Evolutionary conservation across 1,140 invertebrate species (phyloP), one percentile per base, ranked within the genome.

Genomic region (Harlomillsia oculata): DNA sequence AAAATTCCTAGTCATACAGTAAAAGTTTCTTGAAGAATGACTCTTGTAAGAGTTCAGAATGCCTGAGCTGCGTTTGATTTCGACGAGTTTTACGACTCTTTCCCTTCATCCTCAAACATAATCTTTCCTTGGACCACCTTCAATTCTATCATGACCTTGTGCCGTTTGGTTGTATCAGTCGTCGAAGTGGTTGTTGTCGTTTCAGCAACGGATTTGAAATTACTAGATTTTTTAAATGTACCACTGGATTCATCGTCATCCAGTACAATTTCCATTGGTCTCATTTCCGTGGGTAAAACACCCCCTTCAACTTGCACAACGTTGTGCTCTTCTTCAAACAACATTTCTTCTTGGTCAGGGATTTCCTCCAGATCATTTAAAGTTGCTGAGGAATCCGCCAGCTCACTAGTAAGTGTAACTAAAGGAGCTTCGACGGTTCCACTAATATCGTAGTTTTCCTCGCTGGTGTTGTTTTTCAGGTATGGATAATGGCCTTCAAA

Each of bases 361-460:
- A 62, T 59, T 34, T 65, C 63, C n/a, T 65, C 64, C 5, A 65
- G 23, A 30, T 65, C 64, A 45, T 65, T 65, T 3, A 65, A 37
- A 0, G 64, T 65, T 2, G 64, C 64, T 3, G 53, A 57, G 40
- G 40, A 50, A 37, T 65, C 64, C 2, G 53, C 57, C 11, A 65
- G 43, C 29, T 65, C 64, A 26, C 43, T 51, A 2, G 64, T 65
- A 5, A 65, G 44, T 13, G 63, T 65, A 8, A 65, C 63, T 2
- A 65, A 28, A 1, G 63, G 63, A 21, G 63, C 63, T 28, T 53
- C 48, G 0, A 58, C 25, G 11, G 56, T 51, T 3, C 49, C 48
- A n/a, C 36, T 41, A 11, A 58, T 34, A 37, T 57, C 55, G 23
- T 37, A 46, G 8, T 30, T 37, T 16, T 46, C 46, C 34, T 50